Percentiles rank a stretch among this genome's conserved stretches.
phyloP scores from a whole-genome alignment of 1,140 invertebrate species.

The Homalodisca vitripennis region DNA sequence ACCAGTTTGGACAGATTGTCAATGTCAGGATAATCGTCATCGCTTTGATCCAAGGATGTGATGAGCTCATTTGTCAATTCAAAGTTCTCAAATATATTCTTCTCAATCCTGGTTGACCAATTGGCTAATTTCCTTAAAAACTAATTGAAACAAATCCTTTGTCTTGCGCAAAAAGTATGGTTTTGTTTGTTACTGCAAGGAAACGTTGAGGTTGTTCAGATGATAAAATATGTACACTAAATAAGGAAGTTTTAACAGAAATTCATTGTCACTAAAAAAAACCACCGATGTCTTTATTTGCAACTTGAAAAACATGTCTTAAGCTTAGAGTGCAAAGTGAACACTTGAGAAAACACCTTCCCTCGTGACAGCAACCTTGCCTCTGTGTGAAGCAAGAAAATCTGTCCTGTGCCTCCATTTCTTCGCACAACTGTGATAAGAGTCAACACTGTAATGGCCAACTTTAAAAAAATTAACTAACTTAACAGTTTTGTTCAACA shows the following conservation, averaged over 20 bases:
- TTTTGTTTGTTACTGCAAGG: too few relatives aligned
- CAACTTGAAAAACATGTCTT: too few relatives aligned
- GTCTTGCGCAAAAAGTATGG: background rate
- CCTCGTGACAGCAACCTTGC: background rate
- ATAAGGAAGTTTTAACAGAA: background rate
- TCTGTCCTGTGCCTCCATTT: background rate
- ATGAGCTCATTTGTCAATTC: too few relatives aligned
- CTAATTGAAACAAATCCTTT: background rate
- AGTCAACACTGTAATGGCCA: background rate
- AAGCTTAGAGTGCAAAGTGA: too few relatives aligned
- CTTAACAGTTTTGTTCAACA: too few relatives aligned
- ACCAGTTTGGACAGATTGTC: background rate
- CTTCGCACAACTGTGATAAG: too few relatives aligned
- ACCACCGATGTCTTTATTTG: background rate
- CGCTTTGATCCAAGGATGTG: background rate
- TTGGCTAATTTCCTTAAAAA: background rate
- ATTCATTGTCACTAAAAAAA: background rate
- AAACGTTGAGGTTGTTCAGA: background rate
- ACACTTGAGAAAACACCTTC: background rate
- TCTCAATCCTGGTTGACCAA: background rate
- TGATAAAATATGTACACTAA: background rate
- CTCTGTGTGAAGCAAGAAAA: background rate
- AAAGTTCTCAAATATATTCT: background rate
- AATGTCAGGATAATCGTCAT: background rate
- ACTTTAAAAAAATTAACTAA: too few relatives aligned